Base-by-base conservation (phyloP, 2,888 invertebrate genomes). In the Caenorhabditis plicata region DNA sequence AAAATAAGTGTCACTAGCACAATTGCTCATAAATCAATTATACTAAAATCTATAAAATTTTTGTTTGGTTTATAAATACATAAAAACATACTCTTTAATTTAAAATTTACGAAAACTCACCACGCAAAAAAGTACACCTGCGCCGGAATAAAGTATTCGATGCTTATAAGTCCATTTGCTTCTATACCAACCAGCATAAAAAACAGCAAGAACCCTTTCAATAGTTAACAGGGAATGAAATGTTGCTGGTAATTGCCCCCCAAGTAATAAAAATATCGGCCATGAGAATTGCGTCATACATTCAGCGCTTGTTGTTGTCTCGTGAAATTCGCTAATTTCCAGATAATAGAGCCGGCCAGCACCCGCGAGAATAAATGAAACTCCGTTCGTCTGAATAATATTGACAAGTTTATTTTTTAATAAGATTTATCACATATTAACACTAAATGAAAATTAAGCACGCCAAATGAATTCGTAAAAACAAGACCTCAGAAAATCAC, bases 321-420 rank as follows among this genome's bases (percentile, higher is more conserved):
- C 26, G 32, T 55, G 56, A 25, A 54, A 66, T 13, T 48, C 25
- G 15, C 54, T 48, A 3, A 43, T 17, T 4, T 42, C 29, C 13
- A 68, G 19, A 15, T 54, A 54, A 19, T 43, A 31, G 19, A 53
- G 40, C 31, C 68, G 29, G 17, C 52, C 64, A 9, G 50, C 38
- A 5, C 68, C 68, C 1, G 68, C 51, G 36, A 54, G 38, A 9
- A 68, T 58, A 19, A 68, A 68, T 1, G 64, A 65, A 11, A 65
- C 41, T n/a, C 68, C 68, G 31, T 68, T 68, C 2, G 64, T 56
- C 68, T 68, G 48, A 31, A n/a, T n/a, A n/a, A n/a, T n/a, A n/a
- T n/a, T n/a, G n/a, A n/a, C n/a, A n/a, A n/a, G n/a, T n/a, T n/a
- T n/a, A n/a, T n/a, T n/a, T n/a, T n/a, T n/a, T n/a, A n/a, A n/a